Evolutionary conservation across 2,797 vertebrate genomes (phyloP), one percentile per base, ranked within the genome.

Genomic region (Sparidentex hasta): DNA sequence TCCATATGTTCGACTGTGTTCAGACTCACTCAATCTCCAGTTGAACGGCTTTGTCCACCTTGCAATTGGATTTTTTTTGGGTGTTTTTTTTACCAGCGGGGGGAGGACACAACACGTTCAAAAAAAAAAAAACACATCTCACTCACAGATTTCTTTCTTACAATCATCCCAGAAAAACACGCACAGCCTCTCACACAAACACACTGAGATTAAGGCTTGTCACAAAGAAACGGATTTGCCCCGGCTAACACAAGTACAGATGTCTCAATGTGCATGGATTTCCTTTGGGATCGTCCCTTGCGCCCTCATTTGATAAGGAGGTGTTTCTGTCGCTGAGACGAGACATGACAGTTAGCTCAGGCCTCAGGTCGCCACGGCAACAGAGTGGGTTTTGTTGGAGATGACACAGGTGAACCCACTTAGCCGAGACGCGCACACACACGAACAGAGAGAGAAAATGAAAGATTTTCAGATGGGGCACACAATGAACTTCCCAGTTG

Each of bases 171-270:
- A 63, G 59, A 88, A 69, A 88, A 76, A 76, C 33, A 68, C 52
- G 66, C 65, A 51, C 27, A 3, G 66, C 67, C 29, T 25, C 68
- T 66, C 61, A 70, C 78, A 79, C 78, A 62, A 20, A 70, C 78
- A 74, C 38, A 21, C 29, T 76, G 84, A 95, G 94, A 95, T 95
- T 95, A 95, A 83, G 90, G 87, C 88, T 93, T 92, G 91, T 94
- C 86, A 86, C 85, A 90, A 91, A 88, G 90, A 90, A 92, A 91
- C 76, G 84, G 89, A 95, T 94, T 94, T 93, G 89, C 75, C 81
- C 62, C 1, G 82, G 83, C 83, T 92, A 88, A 93, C 90, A 83
- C 88, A 68, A 90, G 90, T 94, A 90, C 94, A 94, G 93, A 94
- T 92, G 93, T 93, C 91, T 93, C 89, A 83, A 82, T 84, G 84